Conservation (phyloP, 2,888 invertebrate genomes). For the Trichogramma dendrolimi region DNA sequence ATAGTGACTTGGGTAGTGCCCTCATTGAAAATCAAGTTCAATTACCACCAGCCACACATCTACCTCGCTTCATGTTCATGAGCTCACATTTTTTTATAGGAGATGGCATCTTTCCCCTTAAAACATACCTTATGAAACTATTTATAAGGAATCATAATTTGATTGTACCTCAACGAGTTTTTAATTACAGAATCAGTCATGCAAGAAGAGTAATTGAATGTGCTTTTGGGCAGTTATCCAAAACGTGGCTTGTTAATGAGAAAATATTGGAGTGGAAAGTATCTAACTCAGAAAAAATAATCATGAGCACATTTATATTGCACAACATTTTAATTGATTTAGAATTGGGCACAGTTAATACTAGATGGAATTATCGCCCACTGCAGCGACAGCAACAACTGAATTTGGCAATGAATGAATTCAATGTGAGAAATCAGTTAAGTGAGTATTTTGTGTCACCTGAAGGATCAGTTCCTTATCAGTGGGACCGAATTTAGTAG, state of each 20-base stretch:
- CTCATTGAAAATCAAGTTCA: background rate
- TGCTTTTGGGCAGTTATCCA: constrained; percentile 1
- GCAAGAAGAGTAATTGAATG: constrained; percentile 1
- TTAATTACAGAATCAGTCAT: background rate
- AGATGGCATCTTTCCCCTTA: background rate
- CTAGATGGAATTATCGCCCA: background rate
- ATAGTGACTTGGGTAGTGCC: background rate
- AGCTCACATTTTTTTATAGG: background rate
- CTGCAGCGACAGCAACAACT: background rate
- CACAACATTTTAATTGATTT: background rate
- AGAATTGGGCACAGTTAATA: background rate
- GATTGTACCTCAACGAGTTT: background rate
- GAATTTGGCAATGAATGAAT: background rate
- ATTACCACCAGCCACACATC: background rate
- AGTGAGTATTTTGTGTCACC: constrained; percentile 21
- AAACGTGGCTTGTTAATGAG: background rate
- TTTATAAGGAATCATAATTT: constrained; percentile 3
- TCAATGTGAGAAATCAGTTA: constrained; percentile 16
- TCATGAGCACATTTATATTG: background rate
- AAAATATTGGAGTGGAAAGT: background rate
- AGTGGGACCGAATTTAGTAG: background rate
- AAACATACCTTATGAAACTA: background rate
- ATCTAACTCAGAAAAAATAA: background rate
- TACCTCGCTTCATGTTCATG: background rate
- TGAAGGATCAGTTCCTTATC: background rate